Percentiles rank a stretch among this genome's conserved stretches.
Conservation (phyloP, 2,888 invertebrate species). For the Aphrophora alni region DNA sequence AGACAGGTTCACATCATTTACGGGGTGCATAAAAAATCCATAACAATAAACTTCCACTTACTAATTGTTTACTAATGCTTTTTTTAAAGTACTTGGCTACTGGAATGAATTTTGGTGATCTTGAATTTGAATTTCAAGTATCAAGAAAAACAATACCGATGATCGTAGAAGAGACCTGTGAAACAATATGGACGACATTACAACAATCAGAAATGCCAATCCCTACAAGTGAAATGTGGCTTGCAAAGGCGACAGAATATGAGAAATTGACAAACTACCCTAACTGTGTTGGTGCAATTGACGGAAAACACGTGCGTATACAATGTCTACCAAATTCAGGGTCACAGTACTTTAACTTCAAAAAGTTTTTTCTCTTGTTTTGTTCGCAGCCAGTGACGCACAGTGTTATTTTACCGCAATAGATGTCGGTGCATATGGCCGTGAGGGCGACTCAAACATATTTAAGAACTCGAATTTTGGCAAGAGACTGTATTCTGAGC, state of each 20-base stretch:
- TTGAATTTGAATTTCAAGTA: slow-evolving; percentile 2
- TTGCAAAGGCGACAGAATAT: neutral
- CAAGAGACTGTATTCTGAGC: neutral
- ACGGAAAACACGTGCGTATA: neutral
- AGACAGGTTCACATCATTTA: neutral
- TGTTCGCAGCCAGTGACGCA: neutral
- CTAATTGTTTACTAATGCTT: neutral
- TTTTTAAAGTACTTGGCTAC: neutral
- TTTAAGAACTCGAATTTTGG: neutral
- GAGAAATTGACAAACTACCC: neutral
- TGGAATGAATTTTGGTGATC: neutral
- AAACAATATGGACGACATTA: neutral
- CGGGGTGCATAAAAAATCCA: neutral
- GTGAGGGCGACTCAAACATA: neutral
- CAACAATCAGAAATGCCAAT: neutral
- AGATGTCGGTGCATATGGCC: slow-evolving; percentile 22
- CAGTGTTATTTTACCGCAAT: neutral
- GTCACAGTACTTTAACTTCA: neutral
- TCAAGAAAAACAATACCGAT: neutral
- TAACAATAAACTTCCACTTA: too few relatives aligned
- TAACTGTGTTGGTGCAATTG: neutral
- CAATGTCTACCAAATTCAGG: neutral
- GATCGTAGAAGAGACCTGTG: neutral
- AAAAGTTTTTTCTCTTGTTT: neutral
- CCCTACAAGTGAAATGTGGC: neutral